Evolutionary conservation across 2,113 vertebrate species (phyloP), one percentile per base, ranked within the genome.

Genomic region (Salvelinus alpinus): DNA sequence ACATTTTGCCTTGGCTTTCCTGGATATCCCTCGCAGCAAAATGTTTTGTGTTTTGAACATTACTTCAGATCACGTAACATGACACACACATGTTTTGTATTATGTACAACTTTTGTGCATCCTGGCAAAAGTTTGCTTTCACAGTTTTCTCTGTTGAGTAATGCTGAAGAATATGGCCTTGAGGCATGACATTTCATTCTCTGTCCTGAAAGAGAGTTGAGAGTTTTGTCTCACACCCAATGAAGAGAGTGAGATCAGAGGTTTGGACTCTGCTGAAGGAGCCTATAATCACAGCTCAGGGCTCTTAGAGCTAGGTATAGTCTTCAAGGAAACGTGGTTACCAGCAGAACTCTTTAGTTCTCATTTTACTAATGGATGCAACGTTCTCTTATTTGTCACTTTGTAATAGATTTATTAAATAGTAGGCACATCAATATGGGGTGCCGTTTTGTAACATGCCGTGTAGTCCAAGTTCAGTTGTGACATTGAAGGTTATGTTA

Each of bases 211-310:
- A 11, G n/a, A 62, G 38, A 44, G 8, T 12, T 44, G 38, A 44
- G 38, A n/a, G 16, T 22, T 62, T 54, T 25, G 25, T 25, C n/a
- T 66, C 64, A 24, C 24, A 27, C 25, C 64, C 14, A 13, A 27
- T 13, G n/a, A 66, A 14, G 8, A 25, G 11, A 66, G 64, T 66
- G n/a, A 62, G 24, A 31, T 22, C 24, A 66, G 64, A 83, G 85
- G 71, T 79, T 82, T 84, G 88, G 85, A 69, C 81, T 75, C 79
- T 74, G 88, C 73, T 73, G 75, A 34, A 22, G 64, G 22, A 18
- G 71, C 14, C 84, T 84, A 86, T 85, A 87, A 88, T 80, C 79
- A 71, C 77, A 69, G 78, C 64, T 31, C n/a, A 29, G 64, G 12
- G 77, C 65, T 72, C 12, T 73, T 73, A 78, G n/a, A 54, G 20